A percentile compares a stretch with the other conserved stretches of the same genome.
Conservation (phyloP, 2,113 vertebrate genomes). For the Eulemur macaco region DNA sequence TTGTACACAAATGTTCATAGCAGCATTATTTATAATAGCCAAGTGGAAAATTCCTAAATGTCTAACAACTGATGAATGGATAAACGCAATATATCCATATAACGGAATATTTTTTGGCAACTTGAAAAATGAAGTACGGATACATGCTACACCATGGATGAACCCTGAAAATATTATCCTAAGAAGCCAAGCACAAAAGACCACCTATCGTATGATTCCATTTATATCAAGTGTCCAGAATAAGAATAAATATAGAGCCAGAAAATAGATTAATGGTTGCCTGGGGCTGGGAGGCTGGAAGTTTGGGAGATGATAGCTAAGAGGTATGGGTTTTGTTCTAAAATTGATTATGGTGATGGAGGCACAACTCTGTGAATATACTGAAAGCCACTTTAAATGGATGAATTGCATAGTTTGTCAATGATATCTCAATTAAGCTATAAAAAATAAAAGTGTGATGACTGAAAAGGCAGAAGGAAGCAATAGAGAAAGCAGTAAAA, state of each 20-base stretch:
- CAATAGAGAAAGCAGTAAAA: constrained; percentile 41
- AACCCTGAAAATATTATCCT: neutral
- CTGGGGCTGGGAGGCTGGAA: neutral
- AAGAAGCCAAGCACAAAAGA: neutral
- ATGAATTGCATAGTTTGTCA: neutral
- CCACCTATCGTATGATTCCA: neutral
- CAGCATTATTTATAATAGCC: neutral
- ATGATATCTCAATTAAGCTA: constrained; percentile 24
- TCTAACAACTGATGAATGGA: neutral
- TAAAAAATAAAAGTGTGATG: constrained; percentile 25
- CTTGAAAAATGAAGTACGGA: neutral
- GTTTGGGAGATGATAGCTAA: neutral
- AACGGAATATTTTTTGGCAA: neutral
- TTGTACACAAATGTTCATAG: neutral
- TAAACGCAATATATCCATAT: neutral
- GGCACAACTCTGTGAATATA: neutral
- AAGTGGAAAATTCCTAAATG: neutral
- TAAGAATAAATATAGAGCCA: neutral
- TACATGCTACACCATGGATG: neutral
- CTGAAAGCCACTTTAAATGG: constrained; percentile 1
- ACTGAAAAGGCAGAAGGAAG: neutral
- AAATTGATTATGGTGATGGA: neutral
- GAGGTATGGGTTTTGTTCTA: neutral
- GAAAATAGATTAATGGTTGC: neutral
- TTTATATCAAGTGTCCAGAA: neutral